These are phyloP conservation scores for Megaleporinus macrocephalus DNA, from an alignment of 2,113 vertebrate genomes.

Conservation along the genomic window DNA sequence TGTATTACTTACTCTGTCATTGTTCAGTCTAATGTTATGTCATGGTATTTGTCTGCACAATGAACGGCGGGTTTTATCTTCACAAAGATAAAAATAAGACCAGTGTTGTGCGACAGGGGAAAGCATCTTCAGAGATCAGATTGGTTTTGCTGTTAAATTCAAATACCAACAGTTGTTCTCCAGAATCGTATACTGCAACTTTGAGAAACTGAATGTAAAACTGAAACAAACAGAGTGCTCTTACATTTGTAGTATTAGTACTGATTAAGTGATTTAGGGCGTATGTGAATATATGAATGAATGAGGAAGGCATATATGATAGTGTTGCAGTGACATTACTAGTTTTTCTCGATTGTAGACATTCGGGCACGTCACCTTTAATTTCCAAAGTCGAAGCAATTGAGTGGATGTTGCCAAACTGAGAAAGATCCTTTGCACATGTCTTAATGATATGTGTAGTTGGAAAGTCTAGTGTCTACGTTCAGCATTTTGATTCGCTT, in stretches of 20 bases:
- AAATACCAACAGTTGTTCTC: too few relatives aligned
- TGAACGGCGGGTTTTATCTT: too few relatives aligned
- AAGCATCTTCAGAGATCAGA: too few relatives aligned
- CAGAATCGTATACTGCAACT: not conserved
- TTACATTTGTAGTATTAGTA: not conserved
- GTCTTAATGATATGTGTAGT: not conserved
- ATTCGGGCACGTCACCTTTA: not conserved
- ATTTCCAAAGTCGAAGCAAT: not conserved
- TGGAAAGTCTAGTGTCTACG: not conserved
- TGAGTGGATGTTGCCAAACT: not conserved
- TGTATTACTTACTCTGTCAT: too few relatives aligned
- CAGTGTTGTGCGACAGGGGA: too few relatives aligned
- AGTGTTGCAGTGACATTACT: not conserved
- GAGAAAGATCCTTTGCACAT: not conserved
- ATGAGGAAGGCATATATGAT: not conserved
- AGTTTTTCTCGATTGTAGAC: not conserved
- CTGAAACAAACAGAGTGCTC: slow-evolving; percentile 13
- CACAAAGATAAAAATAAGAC: too few relatives aligned
- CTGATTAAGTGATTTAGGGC: too few relatives aligned
- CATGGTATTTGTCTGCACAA: too few relatives aligned
- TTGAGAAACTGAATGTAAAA: slow-evolving; percentile 10
- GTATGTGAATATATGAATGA: not conserved
- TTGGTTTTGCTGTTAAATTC: too few relatives aligned
- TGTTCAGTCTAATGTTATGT: too few relatives aligned
- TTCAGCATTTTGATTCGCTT: not conserved